A percentile compares a stretch with the other conserved stretches of the same genome.
phyloP scores from a whole-genome alignment of 1,140 invertebrate species.

The Atta colombica region DNA sequence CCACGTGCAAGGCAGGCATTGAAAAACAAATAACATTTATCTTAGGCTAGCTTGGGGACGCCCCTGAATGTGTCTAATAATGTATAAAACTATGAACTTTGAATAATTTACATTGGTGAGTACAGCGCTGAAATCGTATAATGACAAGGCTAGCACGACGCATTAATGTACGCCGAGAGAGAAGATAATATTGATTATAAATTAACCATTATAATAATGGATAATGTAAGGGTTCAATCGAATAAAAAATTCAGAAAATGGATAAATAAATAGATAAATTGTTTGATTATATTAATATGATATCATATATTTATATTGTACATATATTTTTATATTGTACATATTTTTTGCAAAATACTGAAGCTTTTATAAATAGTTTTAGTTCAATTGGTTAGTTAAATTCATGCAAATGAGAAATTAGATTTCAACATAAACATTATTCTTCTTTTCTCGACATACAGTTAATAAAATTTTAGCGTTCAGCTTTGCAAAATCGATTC shows the following conservation, averaged over 20 bases:
- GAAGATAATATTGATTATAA: slow-evolving; percentile 36
- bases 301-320: neutral
- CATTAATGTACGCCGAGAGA: slow-evolving; percentile 62
- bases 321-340: neutral
- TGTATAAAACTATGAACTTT: slow-evolving; percentile 41
- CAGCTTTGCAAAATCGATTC: slow-evolving; percentile 74
- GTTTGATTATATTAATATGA: neutral
- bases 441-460: slow-evolving; percentile 63
- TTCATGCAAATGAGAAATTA: neutral
- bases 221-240: too few species aligned
- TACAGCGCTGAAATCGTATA: slow-evolving; percentile 63
- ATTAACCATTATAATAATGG: neutral
- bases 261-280: too few species aligned
- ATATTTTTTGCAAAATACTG: neutral
- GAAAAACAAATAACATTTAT: slow-evolving; percentile 71
- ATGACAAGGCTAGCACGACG: slow-evolving; percentile 65
- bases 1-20: slow-evolving; percentile 78
- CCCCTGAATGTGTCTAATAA: slow-evolving; percentile 77
- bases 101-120: slow-evolving; percentile 63
- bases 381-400: slow-evolving; percentile 29
- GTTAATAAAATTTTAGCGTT: slow-evolving; percentile 66
- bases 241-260: too few species aligned
- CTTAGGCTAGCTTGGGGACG: slow-evolving; percentile 80
- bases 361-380: neutral
- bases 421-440: neutral